These are phyloP conservation scores for Troides helena DNA, from an alignment of 2,888 invertebrate genomes.

Conservation along the genomic window DNA sequence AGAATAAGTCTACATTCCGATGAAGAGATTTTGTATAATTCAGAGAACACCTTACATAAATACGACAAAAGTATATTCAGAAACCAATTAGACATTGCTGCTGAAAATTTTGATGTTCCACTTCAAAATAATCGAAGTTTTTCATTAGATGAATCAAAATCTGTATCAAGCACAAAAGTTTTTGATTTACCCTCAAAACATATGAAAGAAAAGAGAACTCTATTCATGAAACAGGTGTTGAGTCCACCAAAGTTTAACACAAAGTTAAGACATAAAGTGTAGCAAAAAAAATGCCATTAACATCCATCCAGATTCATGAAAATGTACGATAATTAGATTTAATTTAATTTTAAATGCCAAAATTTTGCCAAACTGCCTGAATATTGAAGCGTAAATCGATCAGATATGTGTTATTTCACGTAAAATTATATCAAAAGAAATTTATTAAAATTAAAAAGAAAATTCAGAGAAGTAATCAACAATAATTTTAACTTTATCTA, in stretches of 20 bases:
- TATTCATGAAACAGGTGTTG: conserved; percentile 80
- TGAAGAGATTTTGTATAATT: conserved; percentile 69
- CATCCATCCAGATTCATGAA: conserved; percentile 1
- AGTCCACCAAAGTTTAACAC: conserved; percentile 80
- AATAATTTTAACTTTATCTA: neutral
- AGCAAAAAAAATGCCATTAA: conserved; percentile 18
- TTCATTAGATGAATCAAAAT: conserved; percentile 34
- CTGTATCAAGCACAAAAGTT: conserved; percentile 30
- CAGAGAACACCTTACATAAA: conserved; percentile 54
- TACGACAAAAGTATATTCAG: conserved; percentile 51
- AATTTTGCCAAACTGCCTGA: conserved; percentile 27
- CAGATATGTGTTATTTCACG: neutral
- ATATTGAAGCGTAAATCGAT: conserved; percentile 5
- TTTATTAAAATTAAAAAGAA: neutral
- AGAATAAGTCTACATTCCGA: conserved; percentile 66
- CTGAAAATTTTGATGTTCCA: conserved; percentile 35
- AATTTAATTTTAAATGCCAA: conserved; percentile 26
- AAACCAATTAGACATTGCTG: conserved; percentile 48
- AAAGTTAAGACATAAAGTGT: conserved; percentile 65
- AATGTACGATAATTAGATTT: conserved; percentile 1
- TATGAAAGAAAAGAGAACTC: conserved; percentile 74
- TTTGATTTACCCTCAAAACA: conserved; percentile 50
- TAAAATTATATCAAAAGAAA: too few relatives aligned
- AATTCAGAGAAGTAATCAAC: neutral
- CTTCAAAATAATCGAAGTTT: conserved; percentile 43